Percentiles rank a stretch among this genome's conserved stretches.
Conservation (phyloP, 2,888 invertebrate species). For the Cephalotes varians region DNA sequence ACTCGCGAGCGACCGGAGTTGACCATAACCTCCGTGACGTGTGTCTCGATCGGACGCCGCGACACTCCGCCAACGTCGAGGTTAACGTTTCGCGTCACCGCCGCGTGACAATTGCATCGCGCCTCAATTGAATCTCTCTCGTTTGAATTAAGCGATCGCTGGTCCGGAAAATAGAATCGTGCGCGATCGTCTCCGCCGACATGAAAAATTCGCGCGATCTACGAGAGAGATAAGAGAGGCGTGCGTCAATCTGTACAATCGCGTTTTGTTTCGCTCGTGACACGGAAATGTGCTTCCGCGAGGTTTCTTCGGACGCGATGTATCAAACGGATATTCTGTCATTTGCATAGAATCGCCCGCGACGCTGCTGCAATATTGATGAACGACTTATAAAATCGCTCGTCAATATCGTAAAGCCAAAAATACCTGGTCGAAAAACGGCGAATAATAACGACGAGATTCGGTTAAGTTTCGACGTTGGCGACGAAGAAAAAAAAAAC, state of each 20-base stretch:
- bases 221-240: not conserved
- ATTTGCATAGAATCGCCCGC: slow-evolving; percentile 9
- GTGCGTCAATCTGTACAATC: not conserved
- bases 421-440: not conserved
- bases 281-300: not conserved
- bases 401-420: not conserved
- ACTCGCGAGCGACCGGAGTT: not conserved
- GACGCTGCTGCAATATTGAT: not conserved
- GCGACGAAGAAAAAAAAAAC: not conserved
- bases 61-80: not conserved
- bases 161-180: not conserved
- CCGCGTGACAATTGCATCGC: slow-evolving; percentile 16
- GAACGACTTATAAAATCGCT: not conserved
- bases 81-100: slow-evolving; percentile 21
- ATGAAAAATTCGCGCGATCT: not conserved
- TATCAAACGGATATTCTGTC: not conserved
- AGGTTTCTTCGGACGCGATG: not conserved
- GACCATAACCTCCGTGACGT: slow-evolving; percentile 25
- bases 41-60: not conserved
- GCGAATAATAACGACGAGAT: not conserved
- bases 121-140: not conserved
- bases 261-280: not conserved
- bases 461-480: not conserved
- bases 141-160: not conserved
- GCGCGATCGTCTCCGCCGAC: not conserved